A percentile compares a stretch with the other conserved stretches of the same genome.
phyloP scores from a whole-genome alignment of 2,888 invertebrate species.

The Patella pellucida region DNA sequence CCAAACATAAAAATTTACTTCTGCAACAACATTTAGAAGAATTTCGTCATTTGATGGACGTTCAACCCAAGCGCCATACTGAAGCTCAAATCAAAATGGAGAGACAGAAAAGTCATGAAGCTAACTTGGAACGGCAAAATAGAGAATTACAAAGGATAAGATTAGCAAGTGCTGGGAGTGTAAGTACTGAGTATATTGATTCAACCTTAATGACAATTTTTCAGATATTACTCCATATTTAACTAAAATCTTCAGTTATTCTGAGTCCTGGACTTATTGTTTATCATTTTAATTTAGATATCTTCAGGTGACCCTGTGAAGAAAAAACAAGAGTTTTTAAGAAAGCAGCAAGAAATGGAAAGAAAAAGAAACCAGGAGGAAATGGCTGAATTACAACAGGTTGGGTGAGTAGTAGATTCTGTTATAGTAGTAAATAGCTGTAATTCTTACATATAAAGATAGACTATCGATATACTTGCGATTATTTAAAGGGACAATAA shows the following conservation, averaged over 20 bases:
- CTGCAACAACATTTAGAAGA: conserved; percentile 34
- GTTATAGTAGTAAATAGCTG: too few species aligned
- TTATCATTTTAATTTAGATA: too few species aligned
- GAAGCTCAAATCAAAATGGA: conserved; percentile 39
- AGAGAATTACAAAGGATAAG: conserved; percentile 34
- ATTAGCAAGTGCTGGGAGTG: conserved; percentile 19
- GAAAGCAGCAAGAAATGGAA: conserved; percentile 38
- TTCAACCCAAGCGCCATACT: conserved; percentile 40
- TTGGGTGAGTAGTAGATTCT: conserved; percentile 17
- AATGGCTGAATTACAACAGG: conserved; percentile 20
- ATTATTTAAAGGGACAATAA: too few species aligned
- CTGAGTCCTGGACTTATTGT: too few species aligned
- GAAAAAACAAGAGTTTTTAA: conserved; percentile 32
- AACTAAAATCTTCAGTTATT: too few species aligned
- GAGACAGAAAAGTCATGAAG: conserved; percentile 25
- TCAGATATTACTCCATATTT: too few species aligned
- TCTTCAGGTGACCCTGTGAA: conserved; percentile 25
- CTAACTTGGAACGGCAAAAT: conserved; percentile 26
- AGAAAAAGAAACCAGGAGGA: conserved; percentile 38
- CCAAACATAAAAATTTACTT: conserved; percentile 17
- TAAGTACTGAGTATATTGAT: conserved; percentile 3
- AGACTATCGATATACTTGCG: too few species aligned
- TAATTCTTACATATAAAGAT: too few species aligned
- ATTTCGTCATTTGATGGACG: conserved; percentile 38
- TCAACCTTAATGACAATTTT: too few species aligned